Percentiles rank a stretch among this genome's conserved stretches.
Evolutionary conservation across 2,888 invertebrate genomes (phyloP).

Genomic region (Campopleginae sp.): DNA sequence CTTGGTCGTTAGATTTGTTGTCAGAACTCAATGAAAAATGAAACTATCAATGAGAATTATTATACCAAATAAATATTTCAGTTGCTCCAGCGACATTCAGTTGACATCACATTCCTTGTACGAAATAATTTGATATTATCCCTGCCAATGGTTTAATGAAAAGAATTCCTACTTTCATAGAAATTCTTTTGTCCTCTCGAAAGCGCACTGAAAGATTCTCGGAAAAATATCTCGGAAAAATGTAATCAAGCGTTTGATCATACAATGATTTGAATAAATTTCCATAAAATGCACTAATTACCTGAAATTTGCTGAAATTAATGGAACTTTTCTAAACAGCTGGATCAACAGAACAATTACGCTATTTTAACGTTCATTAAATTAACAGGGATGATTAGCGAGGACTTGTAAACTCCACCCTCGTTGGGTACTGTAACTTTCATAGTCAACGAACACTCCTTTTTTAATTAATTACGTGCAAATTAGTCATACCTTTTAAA

Average conservation of each 20-base stretch:
- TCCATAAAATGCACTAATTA: background rate
- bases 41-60: too few relatives aligned
- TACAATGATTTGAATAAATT: background rate
- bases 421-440: slow-evolving; percentile 1
- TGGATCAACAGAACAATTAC: slow-evolving; percentile 74
- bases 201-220: background rate
- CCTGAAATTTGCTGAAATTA: slow-evolving; percentile 46
- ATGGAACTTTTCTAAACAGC: slow-evolving; percentile 72
- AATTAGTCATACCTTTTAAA: background rate
- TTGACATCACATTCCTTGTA: background rate
- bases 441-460: background rate
- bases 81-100: background rate
- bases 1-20: too few relatives aligned
- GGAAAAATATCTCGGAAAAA: background rate
- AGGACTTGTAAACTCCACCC: slow-evolving; percentile 29
- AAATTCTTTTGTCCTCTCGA: background rate
- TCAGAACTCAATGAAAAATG: too few relatives aligned
- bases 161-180: background rate
- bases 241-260: background rate
- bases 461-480: slow-evolving; percentile 1
- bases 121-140: background rate
- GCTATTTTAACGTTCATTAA: slow-evolving; percentile 75
- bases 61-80: too few relatives aligned
- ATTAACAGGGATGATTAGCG: slow-evolving; percentile 75
- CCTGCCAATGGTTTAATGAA: background rate